Evolutionary conservation across 37 sponge, comb jelly and placozoan genomes (phyloP).

Genomic region (Sycon ciliatum): DNA sequence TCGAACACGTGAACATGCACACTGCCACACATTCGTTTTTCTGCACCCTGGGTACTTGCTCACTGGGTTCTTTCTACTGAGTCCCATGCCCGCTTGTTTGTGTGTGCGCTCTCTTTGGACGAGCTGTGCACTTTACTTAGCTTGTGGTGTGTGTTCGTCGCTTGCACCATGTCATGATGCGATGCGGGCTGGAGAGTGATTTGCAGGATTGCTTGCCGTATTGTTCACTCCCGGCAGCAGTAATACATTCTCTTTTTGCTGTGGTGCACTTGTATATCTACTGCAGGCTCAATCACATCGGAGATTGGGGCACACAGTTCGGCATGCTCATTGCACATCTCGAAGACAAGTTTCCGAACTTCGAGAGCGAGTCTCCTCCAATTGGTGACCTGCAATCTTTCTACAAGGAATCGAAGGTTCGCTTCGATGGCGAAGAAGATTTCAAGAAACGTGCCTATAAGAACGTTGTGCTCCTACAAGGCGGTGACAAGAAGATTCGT

Average conservation of each 20-base stretch:
- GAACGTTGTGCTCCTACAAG: conserved; percentile 73
- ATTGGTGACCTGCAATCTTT: conserved; percentile 77
- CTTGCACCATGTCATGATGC: background rate
- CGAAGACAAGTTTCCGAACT: conserved; percentile 80
- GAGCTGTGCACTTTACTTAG: too few relatives aligned
- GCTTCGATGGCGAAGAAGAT: conserved; percentile 78
- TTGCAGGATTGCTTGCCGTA: background rate
- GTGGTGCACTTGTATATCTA: background rate
- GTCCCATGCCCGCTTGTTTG: too few relatives aligned
- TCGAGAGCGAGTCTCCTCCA: conserved; percentile 55
- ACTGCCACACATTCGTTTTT: too few relatives aligned
- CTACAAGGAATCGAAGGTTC: conserved; percentile 75
- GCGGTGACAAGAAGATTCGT: conserved; percentile 53
- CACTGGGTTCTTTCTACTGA: too few relatives aligned
- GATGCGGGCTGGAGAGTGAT: background rate
- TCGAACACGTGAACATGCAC: too few relatives aligned
- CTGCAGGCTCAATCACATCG: conserved; percentile 83
- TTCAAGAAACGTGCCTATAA: conserved; percentile 80
- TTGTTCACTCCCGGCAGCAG: background rate
- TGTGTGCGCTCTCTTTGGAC: too few relatives aligned
- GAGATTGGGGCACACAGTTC: conserved; percentile 99
- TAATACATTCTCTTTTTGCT: background rate
- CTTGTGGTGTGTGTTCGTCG: too few relatives aligned
- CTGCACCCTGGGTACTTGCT: too few relatives aligned
- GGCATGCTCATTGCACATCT: conserved; percentile 92